These are phyloP conservation scores for Panzeria rudis DNA, from an alignment of 2,888 invertebrate genomes.

Conservation along the genomic window DNA sequence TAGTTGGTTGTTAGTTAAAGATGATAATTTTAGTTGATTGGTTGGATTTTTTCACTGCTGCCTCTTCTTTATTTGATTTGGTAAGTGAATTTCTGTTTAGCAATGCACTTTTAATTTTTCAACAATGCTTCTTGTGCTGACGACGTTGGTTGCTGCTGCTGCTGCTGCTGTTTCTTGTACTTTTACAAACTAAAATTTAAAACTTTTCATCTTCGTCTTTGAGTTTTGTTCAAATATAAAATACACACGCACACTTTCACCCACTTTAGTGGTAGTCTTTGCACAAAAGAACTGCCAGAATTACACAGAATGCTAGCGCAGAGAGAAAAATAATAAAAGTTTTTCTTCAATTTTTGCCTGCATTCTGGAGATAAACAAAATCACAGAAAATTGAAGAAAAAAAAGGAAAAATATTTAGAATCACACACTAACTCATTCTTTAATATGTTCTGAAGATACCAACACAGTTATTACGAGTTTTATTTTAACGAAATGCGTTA, in stretches of 20 bases:
- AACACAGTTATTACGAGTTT: conserved; percentile 11
- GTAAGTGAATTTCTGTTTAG: conserved; percentile 36
- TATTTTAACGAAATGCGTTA: conserved; percentile 56
- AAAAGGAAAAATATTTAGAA: not conserved
- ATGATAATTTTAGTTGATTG: conserved; percentile 32
- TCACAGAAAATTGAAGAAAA: conserved; percentile 2
- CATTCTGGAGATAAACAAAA: conserved; percentile 66
- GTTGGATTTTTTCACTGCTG: not conserved
- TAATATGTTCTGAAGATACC: not conserved
- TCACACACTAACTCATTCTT: conserved; percentile 19
- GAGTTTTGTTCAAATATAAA: conserved; percentile 11
- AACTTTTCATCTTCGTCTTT: conserved; percentile 26
- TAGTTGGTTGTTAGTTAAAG: conserved; percentile 8
- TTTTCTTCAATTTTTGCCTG: conserved; percentile 57
- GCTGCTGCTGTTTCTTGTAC: conserved; percentile 2
- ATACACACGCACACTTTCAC: not conserved
- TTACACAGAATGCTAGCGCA: not conserved
- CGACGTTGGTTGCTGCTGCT: not conserved
- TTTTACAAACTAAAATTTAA: conserved; percentile 37
- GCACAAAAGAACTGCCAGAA: conserved; percentile 21
- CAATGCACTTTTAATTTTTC: conserved; percentile 51
- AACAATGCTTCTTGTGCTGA: conserved; percentile 17
- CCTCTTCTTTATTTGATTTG: conserved; percentile 9
- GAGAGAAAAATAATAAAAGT: conserved; percentile 26
- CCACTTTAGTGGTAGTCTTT: conserved; percentile 20